Evolutionary conservation across 2,888 invertebrate genomes (phyloP).

Genomic region (Autographa gamma): DNA sequence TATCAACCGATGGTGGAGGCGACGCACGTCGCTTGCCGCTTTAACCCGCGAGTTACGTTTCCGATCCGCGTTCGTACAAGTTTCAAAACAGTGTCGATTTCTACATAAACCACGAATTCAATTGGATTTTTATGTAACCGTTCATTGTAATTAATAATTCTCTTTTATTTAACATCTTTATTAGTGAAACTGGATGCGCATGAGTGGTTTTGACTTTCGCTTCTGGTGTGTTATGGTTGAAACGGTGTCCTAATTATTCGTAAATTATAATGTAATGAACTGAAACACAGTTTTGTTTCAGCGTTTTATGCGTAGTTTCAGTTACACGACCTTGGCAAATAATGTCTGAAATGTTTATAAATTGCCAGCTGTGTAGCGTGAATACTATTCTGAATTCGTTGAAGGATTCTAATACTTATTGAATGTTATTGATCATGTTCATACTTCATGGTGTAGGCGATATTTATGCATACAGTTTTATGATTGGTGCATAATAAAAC

Average conservation of each 20-base stretch:
- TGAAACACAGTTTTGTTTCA: conserved; percentile 39
- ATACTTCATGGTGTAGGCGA: conserved; percentile 39
- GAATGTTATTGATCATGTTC: conserved; percentile 19
- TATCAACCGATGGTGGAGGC: conserved; percentile 74
- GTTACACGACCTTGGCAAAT: conserved; percentile 64
- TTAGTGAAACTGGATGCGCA: conserved; percentile 77
- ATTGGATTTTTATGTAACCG: conserved; percentile 38
- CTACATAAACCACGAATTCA: conserved; percentile 32
- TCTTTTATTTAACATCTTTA: conserved; percentile 55
- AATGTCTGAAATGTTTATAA: conserved; percentile 63
- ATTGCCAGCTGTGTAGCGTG: conserved; percentile 53
- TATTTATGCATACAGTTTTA: conserved; percentile 40
- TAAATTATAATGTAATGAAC: conserved; percentile 41
- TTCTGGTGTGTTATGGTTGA: conserved; percentile 63
- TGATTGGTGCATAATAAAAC: conserved; percentile 27
- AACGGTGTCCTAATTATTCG: conserved; percentile 57
- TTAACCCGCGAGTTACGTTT: conserved; percentile 67
- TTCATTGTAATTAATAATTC: conserved; percentile 45
- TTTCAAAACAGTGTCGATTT: conserved; percentile 56
- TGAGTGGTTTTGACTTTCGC: conserved; percentile 81
- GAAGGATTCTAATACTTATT: conserved; percentile 29
- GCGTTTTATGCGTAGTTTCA: conserved; percentile 41
- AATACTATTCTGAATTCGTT: conserved; percentile 43
- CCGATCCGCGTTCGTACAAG: conserved; percentile 38
- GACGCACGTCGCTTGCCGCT: conserved; percentile 69